Evolutionary conservation across 2,113 vertebrate species (phyloP).

Genomic region (Lutjanus erythropterus): DNA sequence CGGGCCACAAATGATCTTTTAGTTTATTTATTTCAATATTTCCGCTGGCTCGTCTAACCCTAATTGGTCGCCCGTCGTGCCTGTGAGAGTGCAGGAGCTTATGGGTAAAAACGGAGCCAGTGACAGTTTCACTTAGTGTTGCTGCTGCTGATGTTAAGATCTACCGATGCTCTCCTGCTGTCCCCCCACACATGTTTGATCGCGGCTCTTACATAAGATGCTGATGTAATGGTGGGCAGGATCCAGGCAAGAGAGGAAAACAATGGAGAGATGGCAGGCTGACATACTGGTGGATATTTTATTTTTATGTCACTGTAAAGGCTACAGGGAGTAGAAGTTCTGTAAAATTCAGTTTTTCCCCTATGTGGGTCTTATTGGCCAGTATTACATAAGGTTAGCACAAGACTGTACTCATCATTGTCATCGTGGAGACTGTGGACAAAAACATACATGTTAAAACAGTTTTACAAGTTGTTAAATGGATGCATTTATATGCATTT

Average conservation of each 20-base stretch:
- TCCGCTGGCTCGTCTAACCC: conserved; percentile 58
- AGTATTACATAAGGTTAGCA: conserved; percentile 10
- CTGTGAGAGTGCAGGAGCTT: conserved; percentile 31
- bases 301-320: conserved; percentile 20
- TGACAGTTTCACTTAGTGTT: conserved; percentile 55
- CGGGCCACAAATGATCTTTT: conserved; percentile 80
- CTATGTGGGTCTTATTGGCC: neutral
- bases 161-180: conserved; percentile 38
- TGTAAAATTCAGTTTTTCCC: neutral
- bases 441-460: neutral
- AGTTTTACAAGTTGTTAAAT: too few species aligned
- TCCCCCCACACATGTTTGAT: conserved; percentile 49
- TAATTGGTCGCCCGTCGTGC: conserved; percentile 59
- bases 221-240: conserved; percentile 64
- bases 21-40: conserved; percentile 84
- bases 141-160: conserved; percentile 50
- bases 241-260: conserved; percentile 61
- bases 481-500: too few species aligned
- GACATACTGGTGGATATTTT: conserved; percentile 25
- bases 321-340: neutral
- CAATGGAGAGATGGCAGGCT: conserved; percentile 27
- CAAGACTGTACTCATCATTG: neutral
- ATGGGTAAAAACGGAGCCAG: conserved; percentile 40
- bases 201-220: conserved; percentile 64
- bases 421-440: neutral